Evolutionary conservation across 2,113 vertebrate genomes (phyloP).

Genomic region (Catagonus wagneri): DNA sequence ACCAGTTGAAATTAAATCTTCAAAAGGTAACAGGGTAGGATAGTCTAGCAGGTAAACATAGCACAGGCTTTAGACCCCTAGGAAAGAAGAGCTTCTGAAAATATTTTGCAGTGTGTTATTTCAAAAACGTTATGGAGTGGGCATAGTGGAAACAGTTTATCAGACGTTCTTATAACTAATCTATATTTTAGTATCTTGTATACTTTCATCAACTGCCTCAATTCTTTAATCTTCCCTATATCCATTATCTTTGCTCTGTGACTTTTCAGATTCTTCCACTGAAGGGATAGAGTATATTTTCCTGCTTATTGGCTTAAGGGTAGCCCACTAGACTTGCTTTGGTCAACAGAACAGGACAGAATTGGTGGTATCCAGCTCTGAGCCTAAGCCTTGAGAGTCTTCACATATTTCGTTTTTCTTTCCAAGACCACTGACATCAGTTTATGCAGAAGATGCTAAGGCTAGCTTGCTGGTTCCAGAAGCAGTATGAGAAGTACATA

Average conservation of each 20-base stretch:
- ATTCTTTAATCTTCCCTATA: background rate
- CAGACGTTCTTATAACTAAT: background rate
- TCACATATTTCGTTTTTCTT: background rate
- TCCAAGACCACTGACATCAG: background rate
- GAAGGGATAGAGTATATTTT: background rate
- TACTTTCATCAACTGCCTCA: background rate
- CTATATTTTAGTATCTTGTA: background rate
- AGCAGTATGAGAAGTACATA: background rate
- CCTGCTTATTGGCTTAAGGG: background rate
- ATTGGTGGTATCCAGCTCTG: background rate
- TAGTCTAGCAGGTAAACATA: background rate
- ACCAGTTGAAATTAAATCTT: slow-evolving; percentile 1
- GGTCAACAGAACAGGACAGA: background rate
- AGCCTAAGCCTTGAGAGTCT: background rate
- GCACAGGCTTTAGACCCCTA: background rate
- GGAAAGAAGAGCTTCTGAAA: background rate
- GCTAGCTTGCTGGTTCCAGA: background rate
- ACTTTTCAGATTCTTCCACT: background rate
- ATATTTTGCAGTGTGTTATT: slow-evolving; percentile 1
- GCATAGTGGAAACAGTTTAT: background rate
- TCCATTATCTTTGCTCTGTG: background rate
- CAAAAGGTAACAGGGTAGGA: background rate
- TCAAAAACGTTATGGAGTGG: background rate
- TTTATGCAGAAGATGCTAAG: background rate
- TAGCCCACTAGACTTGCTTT: background rate